Percentiles rank a stretch among this genome's conserved stretches.
phyloP scores from a whole-genome alignment of 2,113 vertebrate genomes.

The Cichladusa arquata region DNA sequence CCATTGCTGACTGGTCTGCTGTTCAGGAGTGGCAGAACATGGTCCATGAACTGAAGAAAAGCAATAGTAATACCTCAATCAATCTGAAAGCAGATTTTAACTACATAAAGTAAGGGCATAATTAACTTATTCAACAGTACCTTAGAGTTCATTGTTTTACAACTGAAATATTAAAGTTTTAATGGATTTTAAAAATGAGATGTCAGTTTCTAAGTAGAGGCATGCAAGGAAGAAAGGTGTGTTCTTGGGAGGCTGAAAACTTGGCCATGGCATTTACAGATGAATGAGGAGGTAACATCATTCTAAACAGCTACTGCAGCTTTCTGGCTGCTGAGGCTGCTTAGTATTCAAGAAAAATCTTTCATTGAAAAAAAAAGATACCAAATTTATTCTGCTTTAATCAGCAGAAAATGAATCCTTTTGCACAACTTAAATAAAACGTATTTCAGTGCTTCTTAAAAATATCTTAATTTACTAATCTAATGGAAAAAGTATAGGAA shows the following conservation, averaged over 20 bases:
- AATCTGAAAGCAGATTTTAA: slow-evolving; percentile 93
- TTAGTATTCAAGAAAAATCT: not conserved
- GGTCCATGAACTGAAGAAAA: slow-evolving; percentile 86
- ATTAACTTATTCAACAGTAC: not conserved
- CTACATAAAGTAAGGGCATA: slow-evolving; percentile 85
- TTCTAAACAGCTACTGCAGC: not conserved
- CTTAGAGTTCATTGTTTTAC: not conserved
- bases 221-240: not conserved
- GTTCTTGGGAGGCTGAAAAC: not conserved
- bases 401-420: not conserved
- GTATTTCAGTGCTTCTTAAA: not conserved
- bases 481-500: not conserved
- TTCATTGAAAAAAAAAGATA: not conserved
- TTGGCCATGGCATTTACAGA: not conserved
- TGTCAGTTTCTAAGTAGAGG: not conserved
- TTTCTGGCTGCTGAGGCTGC: not conserved
- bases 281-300: not conserved
- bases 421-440: not conserved
- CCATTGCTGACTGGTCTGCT: slow-evolving; percentile 90
- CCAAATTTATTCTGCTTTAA: not conserved
- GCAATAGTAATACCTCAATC: slow-evolving; percentile 79
- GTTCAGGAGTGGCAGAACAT: slow-evolving; percentile 95
- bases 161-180: not conserved
- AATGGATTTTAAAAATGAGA: not conserved
- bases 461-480: not conserved